Base-by-base conservation (phyloP, 2,888 invertebrate species). In the Leptopilina drosophilae region DNA sequence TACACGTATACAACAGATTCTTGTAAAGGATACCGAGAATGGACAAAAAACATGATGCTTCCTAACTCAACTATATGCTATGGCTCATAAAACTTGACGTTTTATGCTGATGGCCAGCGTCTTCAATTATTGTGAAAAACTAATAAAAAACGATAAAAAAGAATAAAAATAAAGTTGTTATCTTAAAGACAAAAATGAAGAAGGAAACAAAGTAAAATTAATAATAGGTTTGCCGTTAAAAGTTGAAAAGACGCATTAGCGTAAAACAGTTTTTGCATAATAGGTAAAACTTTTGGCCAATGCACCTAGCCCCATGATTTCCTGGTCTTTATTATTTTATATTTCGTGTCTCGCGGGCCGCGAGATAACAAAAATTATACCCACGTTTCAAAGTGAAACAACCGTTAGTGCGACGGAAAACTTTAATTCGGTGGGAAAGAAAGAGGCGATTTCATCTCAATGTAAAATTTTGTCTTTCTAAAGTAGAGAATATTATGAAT, bases 81-180 rank as follows among this genome's bases (percentile, higher is more conserved):
- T 89, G 89, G 88, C 87, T 90, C 90, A 88, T 91, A 91, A 91
- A 91, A 88, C 88, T 84, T 85, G 87, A 84, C 89, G 86, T 89
- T 91, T 91, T 91, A 91, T 90, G 90, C 90, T 91, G 90, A 91
- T 90, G 90, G 89, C 83, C 80, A 82, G 82, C 84, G 86, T 87
- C 85, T 85, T 80, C 77, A 83, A 87, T 87, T 87, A 88, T 89
- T 87, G 87, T 87, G 87, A 87, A 85, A 85, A 85, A 82, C 77
- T 76, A 79, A 82, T 42, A 82, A 80, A 83, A 84, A 82, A 80
- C 78, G 82, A 81, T 66, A 82, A 81, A 69, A 26, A 26, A 49
- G 69, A 14, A 49, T 49, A 12, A 49, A 49, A 49, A 11, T 49
- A 4, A 49, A 9, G 11, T 49, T 11, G 11, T 11, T 12, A 49